Percentiles rank a stretch among this genome's conserved stretches.
These are phyloP conservation scores for Cheiracanthium punctorium DNA, from an alignment of 2,888 invertebrate genomes.

Conservation along the genomic window DNA sequence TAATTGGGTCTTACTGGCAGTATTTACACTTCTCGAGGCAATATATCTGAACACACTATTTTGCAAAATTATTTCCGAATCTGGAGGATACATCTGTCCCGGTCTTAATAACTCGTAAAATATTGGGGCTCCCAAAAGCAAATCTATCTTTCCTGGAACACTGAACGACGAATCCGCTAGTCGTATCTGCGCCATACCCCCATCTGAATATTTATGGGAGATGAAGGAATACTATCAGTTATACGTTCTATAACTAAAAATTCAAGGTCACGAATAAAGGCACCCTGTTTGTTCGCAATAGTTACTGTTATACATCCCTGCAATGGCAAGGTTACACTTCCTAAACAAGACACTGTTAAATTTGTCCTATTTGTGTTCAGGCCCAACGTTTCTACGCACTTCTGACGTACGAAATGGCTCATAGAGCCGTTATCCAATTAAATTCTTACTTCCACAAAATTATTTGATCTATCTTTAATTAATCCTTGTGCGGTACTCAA, in stretches of 20 bases:
- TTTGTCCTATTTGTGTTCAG: not conserved
- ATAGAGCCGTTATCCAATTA: not conserved
- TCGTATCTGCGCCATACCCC: slow-evolving; percentile 70
- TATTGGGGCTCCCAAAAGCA: not conserved
- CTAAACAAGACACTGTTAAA: not conserved
- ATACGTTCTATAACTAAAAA: too few species aligned
- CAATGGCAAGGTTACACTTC: not conserved
- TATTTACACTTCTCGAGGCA: not conserved
- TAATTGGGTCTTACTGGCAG: too few species aligned
- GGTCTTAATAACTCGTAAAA: slow-evolving; percentile 4
- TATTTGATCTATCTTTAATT: not conserved
- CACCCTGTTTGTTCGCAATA: slow-evolving; percentile 2
- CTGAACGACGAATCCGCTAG: slow-evolving; percentile 42
- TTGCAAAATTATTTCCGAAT: not conserved
- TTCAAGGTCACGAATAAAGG: not conserved
- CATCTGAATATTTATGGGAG: not conserved
- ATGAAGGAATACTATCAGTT: not conserved
- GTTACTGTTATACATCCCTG: not conserved
- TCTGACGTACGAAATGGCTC: not conserved
- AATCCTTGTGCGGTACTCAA: slow-evolving; percentile 3
- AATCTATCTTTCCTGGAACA: slow-evolving; percentile 17
- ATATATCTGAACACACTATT: not conserved
- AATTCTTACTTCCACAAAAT: too few species aligned
- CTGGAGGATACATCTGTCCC: not conserved
- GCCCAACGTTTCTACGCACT: not conserved